Percentiles rank a stretch among this genome's conserved stretches.
Evolutionary conservation across 2,797 vertebrate genomes (phyloP).

Genomic region (Pantherophis alleghaniensis): DNA sequence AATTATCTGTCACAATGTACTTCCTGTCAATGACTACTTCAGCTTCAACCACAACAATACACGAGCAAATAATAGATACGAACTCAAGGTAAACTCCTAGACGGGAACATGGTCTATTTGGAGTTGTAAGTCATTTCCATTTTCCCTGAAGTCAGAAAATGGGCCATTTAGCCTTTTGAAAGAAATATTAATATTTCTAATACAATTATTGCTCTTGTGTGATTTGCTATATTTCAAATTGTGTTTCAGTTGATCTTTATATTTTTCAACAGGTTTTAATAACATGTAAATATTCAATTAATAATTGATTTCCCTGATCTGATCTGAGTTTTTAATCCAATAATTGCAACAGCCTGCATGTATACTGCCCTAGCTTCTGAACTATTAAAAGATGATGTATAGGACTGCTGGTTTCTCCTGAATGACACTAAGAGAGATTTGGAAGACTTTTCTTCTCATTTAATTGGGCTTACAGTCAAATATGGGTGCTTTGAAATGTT

Average conservation of each 20-base stretch:
- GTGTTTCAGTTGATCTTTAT: background rate
- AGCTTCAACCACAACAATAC: too few relatives aligned
- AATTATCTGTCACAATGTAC: too few relatives aligned
- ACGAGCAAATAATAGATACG: too few relatives aligned
- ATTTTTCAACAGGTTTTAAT: background rate
- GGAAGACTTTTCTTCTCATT: background rate
- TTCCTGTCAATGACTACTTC: too few relatives aligned
- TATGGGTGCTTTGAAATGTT: background rate
- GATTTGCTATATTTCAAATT: background rate
- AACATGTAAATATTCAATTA: background rate
- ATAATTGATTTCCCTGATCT: background rate
- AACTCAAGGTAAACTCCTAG: background rate
- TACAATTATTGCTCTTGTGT: background rate
- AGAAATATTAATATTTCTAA: background rate
- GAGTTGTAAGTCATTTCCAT: background rate
- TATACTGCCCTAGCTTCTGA: background rate
- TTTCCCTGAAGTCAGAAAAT: background rate
- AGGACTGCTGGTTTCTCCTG: background rate
- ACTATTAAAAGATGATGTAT: background rate
- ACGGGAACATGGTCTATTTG: background rate
- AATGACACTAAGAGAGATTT: background rate
- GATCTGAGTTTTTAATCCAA: background rate
- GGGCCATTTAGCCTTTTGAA: background rate
- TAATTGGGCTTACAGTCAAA: background rate
- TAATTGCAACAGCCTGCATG: too few relatives aligned